A percentile compares a stretch with the other conserved stretches of the same genome.
Conservation (phyloP, 2,113 vertebrate species). For the Neodon shergylaensis region DNA sequence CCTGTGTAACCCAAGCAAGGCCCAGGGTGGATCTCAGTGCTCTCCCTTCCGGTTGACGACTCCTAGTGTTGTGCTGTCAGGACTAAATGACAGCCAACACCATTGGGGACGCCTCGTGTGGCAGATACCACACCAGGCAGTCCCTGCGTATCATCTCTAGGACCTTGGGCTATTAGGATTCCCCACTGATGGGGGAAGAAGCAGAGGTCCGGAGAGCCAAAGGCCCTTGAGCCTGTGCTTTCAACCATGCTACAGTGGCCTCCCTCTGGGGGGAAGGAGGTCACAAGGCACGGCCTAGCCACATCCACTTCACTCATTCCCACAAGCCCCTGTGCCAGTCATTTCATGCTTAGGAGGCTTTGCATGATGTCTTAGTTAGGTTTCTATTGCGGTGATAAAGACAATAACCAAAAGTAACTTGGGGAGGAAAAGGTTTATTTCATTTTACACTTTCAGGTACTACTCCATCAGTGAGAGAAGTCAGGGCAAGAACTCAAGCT, state of each 20-base stretch:
- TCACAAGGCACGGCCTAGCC: neutral
- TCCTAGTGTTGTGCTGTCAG: neutral
- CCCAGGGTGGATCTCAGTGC: neutral
- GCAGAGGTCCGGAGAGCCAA: neutral
- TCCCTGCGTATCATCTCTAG: neutral
- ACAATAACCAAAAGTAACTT: neutral
- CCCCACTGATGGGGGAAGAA: neutral
- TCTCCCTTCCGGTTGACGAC: neutral
- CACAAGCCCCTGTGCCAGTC: fast-evolving
- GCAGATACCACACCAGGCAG: neutral
- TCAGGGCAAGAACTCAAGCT: neutral
- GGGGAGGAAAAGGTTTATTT: neutral
- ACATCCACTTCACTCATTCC: neutral
- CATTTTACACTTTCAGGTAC: neutral
- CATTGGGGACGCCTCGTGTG: fast-evolving
- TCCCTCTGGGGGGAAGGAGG: neutral
- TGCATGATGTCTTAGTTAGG: neutral
- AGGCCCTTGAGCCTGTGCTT: neutral
- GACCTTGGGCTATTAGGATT: neutral
- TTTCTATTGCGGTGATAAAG: neutral
- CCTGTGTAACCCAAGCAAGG: neutral
- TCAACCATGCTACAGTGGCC: fast-evolving
- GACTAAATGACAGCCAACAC: neutral
- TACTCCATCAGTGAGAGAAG: neutral
- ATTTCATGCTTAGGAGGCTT: neutral